Base-by-base conservation (phyloP, 1,140 invertebrate species). In the Drosophila murphyi region DNA sequence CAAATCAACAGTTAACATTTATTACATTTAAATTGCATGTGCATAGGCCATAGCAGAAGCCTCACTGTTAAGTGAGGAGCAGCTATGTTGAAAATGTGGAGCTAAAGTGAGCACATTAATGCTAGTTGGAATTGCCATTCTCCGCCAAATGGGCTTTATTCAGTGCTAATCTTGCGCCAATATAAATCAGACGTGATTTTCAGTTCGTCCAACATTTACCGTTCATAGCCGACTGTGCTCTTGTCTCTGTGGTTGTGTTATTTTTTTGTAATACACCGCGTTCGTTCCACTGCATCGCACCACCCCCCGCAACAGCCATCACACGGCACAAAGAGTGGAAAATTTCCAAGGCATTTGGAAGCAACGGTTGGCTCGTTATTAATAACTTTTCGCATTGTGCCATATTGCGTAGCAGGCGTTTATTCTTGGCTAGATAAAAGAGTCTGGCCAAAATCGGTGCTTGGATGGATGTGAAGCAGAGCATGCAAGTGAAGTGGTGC, bases 401-500 rank as follows among this genome's bases (percentile, higher is more conserved):
- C 8, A 20, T 50, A 65, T 72, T 76, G 65, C 61, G 64, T 78
- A 51, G 55, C 28, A 67, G 32, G 34, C 50, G 39, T 55, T 45
- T 41, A 51, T 51, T 73, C 37, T 45, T 78, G 82, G 69, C 65
- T 72, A 70, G 55, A 63, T 37, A 28, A 70, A 28, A 8, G 77
- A 67, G 51, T 3, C 69, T 78, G 65, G 83, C 69, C 85, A 59
- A 72, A 68, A 55, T 69, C 73, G 59, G 54, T 68, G 41, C 70
- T 78, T 89, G 79, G 80, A 92, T 92, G 90, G 90, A 90, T 82
- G 82, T 92, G 54, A 79, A 94, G 96, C 83, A 72, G 83, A 83
- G 83, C 69, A 88, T 88, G 83, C 83, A 70, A 88, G 76, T 57
- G 12, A 89, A 73, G 48, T 80, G 80, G 68, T 63, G 67, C 63